Evolutionary conservation across 2,797 vertebrate species (phyloP).

Genomic region (Pseudotriccus pelzelni): DNA sequence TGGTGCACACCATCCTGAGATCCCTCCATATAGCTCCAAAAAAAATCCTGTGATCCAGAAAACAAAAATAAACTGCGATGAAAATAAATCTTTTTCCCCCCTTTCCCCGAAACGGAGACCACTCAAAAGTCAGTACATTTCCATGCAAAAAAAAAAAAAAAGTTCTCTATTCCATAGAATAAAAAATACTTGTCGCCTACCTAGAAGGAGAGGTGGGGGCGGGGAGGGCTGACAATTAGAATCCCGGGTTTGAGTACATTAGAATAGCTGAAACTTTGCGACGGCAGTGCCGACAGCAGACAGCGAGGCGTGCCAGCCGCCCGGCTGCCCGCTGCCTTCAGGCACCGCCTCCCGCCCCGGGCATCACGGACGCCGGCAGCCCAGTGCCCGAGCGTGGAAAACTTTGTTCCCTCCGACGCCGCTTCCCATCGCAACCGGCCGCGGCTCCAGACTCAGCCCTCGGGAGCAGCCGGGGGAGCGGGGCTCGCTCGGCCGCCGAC

Average conservation of each 20-base stretch:
- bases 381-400: constrained; percentile 25
- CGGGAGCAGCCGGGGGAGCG: neutral
- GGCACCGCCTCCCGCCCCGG: neutral
- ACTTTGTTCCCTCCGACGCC: constrained; percentile 65
- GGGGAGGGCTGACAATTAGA: neutral
- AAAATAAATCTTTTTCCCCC: neutral
- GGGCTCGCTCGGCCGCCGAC: constrained; percentile 43
- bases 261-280: constrained; percentile 44
- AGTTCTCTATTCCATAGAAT: constrained; percentile 19
- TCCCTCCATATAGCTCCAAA: constrained; percentile 87
- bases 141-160: constrained; percentile 36
- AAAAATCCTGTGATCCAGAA: constrained; percentile 53
- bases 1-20: constrained; percentile 96
- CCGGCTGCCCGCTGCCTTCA: neutral
- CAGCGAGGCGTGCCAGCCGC: neutral
- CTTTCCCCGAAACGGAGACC: constrained; percentile 16
- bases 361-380: neutral
- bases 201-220: constrained; percentile 18
- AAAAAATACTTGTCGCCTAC: constrained; percentile 32
- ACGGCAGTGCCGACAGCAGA: neutral
- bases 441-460: neutral
- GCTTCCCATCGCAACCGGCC: constrained; percentile 60
- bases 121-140: constrained; percentile 42
- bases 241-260: neutral
- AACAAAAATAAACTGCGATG: constrained; percentile 3